Base-by-base conservation (phyloP, 2,888 invertebrate species). In the Litoditis marina region DNA sequence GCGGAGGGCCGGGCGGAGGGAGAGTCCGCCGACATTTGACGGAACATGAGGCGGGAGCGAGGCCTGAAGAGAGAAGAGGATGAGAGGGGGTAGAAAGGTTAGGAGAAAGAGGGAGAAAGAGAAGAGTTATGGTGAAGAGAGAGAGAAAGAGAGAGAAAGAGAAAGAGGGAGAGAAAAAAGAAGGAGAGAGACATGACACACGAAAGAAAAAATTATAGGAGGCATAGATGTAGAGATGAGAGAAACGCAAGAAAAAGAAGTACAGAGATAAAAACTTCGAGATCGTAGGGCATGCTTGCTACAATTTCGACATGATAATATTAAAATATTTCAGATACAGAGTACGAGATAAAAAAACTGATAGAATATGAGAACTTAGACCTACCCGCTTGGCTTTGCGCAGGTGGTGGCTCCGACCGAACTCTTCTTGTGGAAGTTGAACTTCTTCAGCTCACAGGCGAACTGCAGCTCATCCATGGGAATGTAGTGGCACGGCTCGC, bases 381-480 rank as follows among this genome's bases (percentile, higher is more conserved):
- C n/a, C 19, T 42, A 57, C 57, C 49, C 44, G 49, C 57, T 57
- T 22, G 57, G 49, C 36, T 60, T 53, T 25, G 46, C 31, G 30
- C 60, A 53, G 31, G 52, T 54, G n/a, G 63, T 47, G 8, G 57
- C 36, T 30, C 60, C 47, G 16, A 30, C 51, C 13, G 31, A 42
- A 11, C 49, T 30, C 31, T 54, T 60, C 30, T 59, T 50, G 36
- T 66, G 63, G 46, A 57, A 64, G 34, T 54, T 46, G 31, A 47
- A 69, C 46, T 58, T 51, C 25, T 52, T 63, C 13, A 72, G 55
- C n/a, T 69, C 44, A 16, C 54, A 44, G 3, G 61, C 56, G 53
- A 50, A 68, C 11, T 59, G 58, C 16, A 59, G 66, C 28, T 62
- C 64, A n/a, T 66, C 66, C 72, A 72, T 72, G 2, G 67, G 65